Conservation (phyloP, 2,888 invertebrate genomes). For the Mechanitis messenoides region DNA sequence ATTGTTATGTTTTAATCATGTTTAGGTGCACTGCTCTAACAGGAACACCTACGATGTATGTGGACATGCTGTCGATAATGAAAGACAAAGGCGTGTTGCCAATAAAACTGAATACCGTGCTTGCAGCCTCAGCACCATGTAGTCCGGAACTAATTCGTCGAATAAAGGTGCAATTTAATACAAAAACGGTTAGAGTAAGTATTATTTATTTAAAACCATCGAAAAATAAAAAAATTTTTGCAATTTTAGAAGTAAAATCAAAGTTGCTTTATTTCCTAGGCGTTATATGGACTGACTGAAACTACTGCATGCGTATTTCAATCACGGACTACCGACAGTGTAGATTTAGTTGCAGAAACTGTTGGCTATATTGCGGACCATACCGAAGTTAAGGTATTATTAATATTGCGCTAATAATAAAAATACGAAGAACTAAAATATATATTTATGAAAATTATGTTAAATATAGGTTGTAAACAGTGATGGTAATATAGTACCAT, state of each 20-base stretch:
- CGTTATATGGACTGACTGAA: slow-evolving; percentile 80
- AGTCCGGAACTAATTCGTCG: slow-evolving; percentile 79
- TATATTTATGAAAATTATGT: slow-evolving; percentile 1
- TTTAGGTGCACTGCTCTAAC: slow-evolving; percentile 82
- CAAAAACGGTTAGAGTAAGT: slow-evolving; percentile 60
- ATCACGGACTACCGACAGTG: slow-evolving; percentile 68
- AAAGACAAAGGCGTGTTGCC: slow-evolving; percentile 59
- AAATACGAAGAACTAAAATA: not conserved
- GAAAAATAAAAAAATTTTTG: too few species aligned
- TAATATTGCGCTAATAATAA: not conserved
- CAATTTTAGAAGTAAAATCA: too few species aligned
- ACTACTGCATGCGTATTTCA: slow-evolving; percentile 77
- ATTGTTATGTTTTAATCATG: not conserved
- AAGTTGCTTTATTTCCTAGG: slow-evolving; percentile 48
- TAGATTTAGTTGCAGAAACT: slow-evolving; percentile 71
- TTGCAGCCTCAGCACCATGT: slow-evolving; percentile 86
- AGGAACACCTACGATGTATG: slow-evolving; percentile 93
- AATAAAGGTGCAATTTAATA: slow-evolving; percentile 68
- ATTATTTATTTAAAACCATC: not conserved
- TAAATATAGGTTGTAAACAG: slow-evolving; percentile 78
- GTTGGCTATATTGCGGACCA: slow-evolving; percentile 79
- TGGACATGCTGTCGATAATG: slow-evolving; percentile 79
- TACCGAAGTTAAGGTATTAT: slow-evolving; percentile 74
- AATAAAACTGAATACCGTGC: slow-evolving; percentile 65
- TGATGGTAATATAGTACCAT: slow-evolving; percentile 79